Percentiles rank a stretch among this genome's conserved stretches.
phyloP scores from a whole-genome alignment of 1,140 invertebrate genomes.

The Metaphire vulgaris region DNA sequence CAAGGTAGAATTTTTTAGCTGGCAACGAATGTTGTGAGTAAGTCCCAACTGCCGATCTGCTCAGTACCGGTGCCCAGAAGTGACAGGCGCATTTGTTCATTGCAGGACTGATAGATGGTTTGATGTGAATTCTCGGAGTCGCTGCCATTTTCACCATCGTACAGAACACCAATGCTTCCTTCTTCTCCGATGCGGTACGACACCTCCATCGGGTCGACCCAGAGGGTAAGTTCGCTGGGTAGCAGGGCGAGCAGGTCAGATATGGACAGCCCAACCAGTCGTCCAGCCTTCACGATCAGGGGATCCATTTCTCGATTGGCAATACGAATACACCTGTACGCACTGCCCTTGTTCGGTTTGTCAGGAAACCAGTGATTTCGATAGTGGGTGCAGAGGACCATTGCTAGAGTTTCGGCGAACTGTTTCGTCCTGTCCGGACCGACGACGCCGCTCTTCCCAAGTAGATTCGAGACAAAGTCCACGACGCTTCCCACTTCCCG shows the following conservation, averaged over 20 bases:
- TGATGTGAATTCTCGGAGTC: background rate
- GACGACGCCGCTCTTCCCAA: constrained; percentile 53
- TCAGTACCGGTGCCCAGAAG: background rate
- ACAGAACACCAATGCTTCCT: constrained; percentile 63
- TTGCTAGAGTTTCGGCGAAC: constrained; percentile 57
- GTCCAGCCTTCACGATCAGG: constrained; percentile 57
- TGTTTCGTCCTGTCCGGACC: constrained; percentile 54
- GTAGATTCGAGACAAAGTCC: constrained; percentile 60
- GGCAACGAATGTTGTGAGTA: background rate
- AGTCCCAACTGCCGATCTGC: background rate
- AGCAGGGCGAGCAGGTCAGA: constrained; percentile 56
- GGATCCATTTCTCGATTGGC: constrained; percentile 63
- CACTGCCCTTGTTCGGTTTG: constrained; percentile 60
- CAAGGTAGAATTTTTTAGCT: background rate
- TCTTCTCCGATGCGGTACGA: constrained; percentile 65
- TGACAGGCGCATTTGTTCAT: background rate
- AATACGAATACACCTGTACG: constrained; percentile 62
- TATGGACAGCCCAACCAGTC: constrained; percentile 55
- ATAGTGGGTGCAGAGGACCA: constrained; percentile 57
- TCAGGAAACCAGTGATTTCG: constrained; percentile 65
- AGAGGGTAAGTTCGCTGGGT: constrained; percentile 63
- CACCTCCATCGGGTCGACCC: constrained; percentile 64
- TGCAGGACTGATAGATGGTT: background rate
- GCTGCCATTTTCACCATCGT: constrained; percentile 45
- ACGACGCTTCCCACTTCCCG: constrained; percentile 61